A percentile compares a stretch with the other conserved stretches of the same genome.
These are phyloP conservation scores for Agrochola circellaris DNA, from an alignment of 2,888 invertebrate genomes.

Conservation along the genomic window DNA sequence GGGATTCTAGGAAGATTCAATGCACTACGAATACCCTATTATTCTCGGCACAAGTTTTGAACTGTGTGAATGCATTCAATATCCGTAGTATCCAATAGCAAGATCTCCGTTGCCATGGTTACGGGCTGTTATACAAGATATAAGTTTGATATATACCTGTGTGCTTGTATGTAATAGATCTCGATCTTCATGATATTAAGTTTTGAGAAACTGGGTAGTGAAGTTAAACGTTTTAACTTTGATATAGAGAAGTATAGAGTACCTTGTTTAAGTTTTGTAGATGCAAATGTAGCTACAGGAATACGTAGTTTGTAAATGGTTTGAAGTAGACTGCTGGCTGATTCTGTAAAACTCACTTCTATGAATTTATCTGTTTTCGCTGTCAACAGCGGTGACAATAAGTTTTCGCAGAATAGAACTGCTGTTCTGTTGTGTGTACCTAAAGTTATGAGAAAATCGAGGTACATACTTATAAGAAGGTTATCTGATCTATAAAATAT, in stretches of 20 bases:
- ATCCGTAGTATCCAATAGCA: conserved; percentile 5
- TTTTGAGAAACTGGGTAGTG: conserved; percentile 3
- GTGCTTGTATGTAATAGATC: neutral
- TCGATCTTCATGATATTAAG: neutral
- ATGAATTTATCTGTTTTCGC: neutral
- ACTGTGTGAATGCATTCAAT: conserved; percentile 30
- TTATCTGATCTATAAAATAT: conserved; percentile 11
- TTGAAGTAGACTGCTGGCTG: neutral
- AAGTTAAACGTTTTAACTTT: conserved; percentile 17
- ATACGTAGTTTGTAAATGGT: neutral
- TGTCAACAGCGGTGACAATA: too few relatives aligned
- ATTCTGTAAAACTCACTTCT: neutral
- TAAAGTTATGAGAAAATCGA: neutral
- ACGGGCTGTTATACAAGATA: conserved; percentile 20
- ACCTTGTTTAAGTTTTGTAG: conserved; percentile 7
- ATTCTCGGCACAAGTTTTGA: conserved; percentile 33
- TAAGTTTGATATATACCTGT: conserved; percentile 7
- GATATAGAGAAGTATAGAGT: neutral
- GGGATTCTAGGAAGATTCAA: neutral
- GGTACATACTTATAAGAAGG: neutral
- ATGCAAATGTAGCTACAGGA: conserved; percentile 4
- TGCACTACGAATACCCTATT: neutral
- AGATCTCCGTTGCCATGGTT: conserved; percentile 28
- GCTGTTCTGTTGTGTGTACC: too few relatives aligned
- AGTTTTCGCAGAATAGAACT: neutral